Conservation (phyloP, 2,888 invertebrate genomes). For the Pheosia gnoma region DNA sequence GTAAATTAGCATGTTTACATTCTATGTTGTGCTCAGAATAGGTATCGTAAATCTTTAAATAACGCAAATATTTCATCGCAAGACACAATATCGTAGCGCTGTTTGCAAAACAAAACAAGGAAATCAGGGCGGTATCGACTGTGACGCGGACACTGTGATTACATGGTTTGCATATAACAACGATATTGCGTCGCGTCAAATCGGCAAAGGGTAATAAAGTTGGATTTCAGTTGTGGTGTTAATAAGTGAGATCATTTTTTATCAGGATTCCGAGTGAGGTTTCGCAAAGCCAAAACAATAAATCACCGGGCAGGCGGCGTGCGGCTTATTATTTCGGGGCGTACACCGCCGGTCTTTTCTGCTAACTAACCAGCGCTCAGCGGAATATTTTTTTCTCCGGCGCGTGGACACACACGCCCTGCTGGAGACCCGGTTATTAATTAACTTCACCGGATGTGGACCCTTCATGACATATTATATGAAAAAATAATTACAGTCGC, state of each 20-base stretch:
- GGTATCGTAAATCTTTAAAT: not conserved
- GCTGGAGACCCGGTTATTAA: conserved; percentile 68
- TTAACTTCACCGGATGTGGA: conserved; percentile 62
- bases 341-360: conserved; percentile 65
- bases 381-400: conserved; percentile 67
- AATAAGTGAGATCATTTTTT: conserved; percentile 82
- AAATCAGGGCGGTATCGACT: conserved; percentile 8
- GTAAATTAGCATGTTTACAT: conserved; percentile 30
- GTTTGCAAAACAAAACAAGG: conserved; percentile 24
- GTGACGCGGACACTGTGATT: conserved; percentile 35
- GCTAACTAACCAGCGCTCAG: conserved; percentile 70
- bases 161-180: conserved; percentile 50
- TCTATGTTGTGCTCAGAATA: conserved; percentile 5
- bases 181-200: conserved; percentile 47
- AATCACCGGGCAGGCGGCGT: conserved; percentile 71
- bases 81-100: conserved; percentile 18
- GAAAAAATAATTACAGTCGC: conserved; percentile 55
- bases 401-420: conserved; percentile 46
- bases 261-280: conserved; percentile 76
- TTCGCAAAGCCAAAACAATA: conserved; percentile 79
- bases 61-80: no score
- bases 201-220: conserved; percentile 69
- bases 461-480: conserved; percentile 56
- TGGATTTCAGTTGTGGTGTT: conserved; percentile 67
- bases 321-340: conserved; percentile 77